Conservation (phyloP, 2,113 vertebrate species). For the Lepus europaeus region DNA sequence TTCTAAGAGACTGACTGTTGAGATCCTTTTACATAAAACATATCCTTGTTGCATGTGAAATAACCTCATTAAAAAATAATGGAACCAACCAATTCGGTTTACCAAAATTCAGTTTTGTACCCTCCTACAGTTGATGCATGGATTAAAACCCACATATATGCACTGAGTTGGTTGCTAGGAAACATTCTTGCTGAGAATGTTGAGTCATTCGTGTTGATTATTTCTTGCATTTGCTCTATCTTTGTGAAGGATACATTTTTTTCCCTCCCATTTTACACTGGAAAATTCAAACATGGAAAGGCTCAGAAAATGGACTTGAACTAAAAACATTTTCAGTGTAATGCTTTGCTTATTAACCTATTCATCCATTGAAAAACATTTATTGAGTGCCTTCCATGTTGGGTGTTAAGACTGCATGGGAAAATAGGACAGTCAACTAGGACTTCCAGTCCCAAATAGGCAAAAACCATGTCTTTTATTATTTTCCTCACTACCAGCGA, state of each 20-base stretch:
- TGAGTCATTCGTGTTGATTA: neutral
- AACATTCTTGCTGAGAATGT: neutral
- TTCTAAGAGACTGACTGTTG: neutral
- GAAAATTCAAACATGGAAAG: neutral
- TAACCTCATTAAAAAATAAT: constrained; percentile 20
- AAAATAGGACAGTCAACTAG: neutral
- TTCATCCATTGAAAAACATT: neutral
- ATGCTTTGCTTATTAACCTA: neutral
- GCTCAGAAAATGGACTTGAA: neutral
- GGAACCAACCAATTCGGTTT: neutral
- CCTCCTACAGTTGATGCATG: neutral
- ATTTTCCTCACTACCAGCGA: neutral
- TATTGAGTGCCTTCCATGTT: neutral
- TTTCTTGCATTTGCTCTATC: neutral
- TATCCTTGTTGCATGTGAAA: neutral
- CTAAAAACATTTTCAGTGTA: neutral
- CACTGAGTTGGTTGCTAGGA: neutral
- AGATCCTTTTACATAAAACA: neutral
- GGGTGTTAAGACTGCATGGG: neutral
- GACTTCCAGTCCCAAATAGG: neutral
- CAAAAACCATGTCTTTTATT: neutral
- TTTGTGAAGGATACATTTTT: neutral
- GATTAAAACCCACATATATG: neutral
- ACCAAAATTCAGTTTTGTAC: neutral
- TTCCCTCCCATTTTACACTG: neutral